Conservation (phyloP, 2,797 vertebrate genomes). For the Sphaeramia orbicularis region DNA sequence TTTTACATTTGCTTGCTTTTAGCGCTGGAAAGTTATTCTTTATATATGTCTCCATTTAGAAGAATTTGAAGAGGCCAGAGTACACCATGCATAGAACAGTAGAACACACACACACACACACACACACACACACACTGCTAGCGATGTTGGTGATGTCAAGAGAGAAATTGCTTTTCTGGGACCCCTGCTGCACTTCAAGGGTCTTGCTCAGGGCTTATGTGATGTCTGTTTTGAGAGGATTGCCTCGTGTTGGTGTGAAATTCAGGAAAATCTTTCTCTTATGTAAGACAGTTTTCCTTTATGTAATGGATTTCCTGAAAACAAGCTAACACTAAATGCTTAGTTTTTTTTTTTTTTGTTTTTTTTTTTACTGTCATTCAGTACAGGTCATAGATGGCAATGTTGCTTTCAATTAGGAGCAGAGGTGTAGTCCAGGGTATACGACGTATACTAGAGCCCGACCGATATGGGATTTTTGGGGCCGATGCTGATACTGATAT, state of each 20-base stretch:
- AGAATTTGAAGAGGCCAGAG: background rate
- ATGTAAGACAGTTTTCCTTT: slow-evolving; percentile 4
- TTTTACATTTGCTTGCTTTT: too few species aligned
- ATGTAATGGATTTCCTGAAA: slow-evolving; percentile 10
- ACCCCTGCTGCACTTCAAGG: slow-evolving; percentile 57
- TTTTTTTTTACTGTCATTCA: background rate
- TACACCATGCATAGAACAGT: slow-evolving; percentile 29
- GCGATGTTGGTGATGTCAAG: slow-evolving; percentile 54
- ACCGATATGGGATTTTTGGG: too few species aligned
- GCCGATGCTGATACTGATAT: too few species aligned
- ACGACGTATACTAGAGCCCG: too few species aligned
- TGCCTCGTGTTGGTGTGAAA: slow-evolving; percentile 24
- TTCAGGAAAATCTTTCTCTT: background rate
- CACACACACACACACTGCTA: slow-evolving; percentile 5
- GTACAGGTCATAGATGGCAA: slow-evolving; percentile 8
- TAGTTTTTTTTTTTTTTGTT: background rate
- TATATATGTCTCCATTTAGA: slow-evolving; percentile 3
- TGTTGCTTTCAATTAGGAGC: background rate
- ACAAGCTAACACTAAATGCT: background rate
- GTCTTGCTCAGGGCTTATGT: slow-evolving; percentile 42
- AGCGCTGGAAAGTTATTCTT: background rate
- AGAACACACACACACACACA: too few species aligned
- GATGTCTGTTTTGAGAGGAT: slow-evolving; percentile 51
- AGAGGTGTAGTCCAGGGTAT: too few species aligned
- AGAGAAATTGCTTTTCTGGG: slow-evolving; percentile 59